Conservation (phyloP, 2,113 vertebrate genomes). For the Corythornis cristatus region DNA sequence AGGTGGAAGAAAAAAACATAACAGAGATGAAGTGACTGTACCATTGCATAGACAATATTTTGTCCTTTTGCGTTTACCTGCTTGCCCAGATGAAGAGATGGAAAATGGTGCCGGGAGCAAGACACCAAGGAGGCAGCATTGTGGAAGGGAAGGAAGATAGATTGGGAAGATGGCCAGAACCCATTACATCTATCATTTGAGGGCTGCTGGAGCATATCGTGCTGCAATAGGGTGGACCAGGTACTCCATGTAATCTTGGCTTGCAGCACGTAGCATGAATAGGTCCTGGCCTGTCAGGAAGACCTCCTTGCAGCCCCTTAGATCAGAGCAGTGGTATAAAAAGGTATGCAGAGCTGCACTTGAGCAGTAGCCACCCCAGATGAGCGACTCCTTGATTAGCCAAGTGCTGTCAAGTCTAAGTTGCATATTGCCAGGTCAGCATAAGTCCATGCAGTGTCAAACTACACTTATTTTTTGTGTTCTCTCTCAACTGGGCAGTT, state of each 20-base stretch:
- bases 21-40: neutral
- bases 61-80: constrained; percentile 30
- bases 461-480: neutral
- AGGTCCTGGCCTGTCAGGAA: neutral
- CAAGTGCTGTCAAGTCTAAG: neutral
- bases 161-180: neutral
- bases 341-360: neutral
- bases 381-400: neutral
- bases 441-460: neutral
- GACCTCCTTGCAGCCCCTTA: neutral
- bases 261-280: neutral
- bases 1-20: neutral
- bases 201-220: neutral
- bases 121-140: neutral
- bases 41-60: neutral
- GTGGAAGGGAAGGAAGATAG: neutral
- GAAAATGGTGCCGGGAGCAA: neutral
- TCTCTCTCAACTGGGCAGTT: neutral
- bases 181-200: neutral
- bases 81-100: neutral
- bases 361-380: neutral
- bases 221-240: neutral
- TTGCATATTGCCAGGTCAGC: neutral
- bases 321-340: neutral
- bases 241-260: neutral